phyloP scores from a whole-genome alignment of 2,888 invertebrate species.

The Griposia aprilina region DNA sequence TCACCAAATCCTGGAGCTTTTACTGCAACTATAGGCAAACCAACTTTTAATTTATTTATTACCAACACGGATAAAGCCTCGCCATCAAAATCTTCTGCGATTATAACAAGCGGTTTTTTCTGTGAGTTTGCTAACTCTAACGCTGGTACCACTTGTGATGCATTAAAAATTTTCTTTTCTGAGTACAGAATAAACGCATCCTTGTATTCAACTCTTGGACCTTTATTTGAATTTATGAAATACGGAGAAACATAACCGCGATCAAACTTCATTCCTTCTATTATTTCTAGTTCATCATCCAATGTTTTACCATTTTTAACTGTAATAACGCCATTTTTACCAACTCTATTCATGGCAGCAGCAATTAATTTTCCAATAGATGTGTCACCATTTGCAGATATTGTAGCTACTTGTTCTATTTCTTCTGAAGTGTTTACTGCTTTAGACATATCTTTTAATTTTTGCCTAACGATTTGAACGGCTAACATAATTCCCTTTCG shows the following conservation, averaged over 20 bases:
- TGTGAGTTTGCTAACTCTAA: slow-evolving; percentile 97
- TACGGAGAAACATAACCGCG: slow-evolving; percentile 99
- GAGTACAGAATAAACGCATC: slow-evolving; percentile 97
- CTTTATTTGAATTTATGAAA: slow-evolving; percentile 99
- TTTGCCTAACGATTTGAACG: slow-evolving; percentile 96
- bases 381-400: slow-evolving; percentile 99
- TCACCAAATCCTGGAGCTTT: slow-evolving; percentile 99
- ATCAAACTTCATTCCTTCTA: slow-evolving; percentile 99
- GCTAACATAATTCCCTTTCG: slow-evolving; percentile 97
- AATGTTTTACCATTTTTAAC: slow-evolving; percentile 99
- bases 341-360: slow-evolving; percentile 98
- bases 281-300: slow-evolving; percentile 97
- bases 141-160: slow-evolving; percentile 98
- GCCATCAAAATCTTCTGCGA: slow-evolving; percentile 98
- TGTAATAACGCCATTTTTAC: slow-evolving; percentile 99
- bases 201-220: slow-evolving; percentile 98
- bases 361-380: slow-evolving; percentile 98
- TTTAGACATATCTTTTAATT: slow-evolving; percentile 96
- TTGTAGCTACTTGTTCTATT: slow-evolving; percentile 99
- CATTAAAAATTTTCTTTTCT: slow-evolving; percentile 99
- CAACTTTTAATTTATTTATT: slow-evolving; percentile 96
- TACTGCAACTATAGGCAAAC: slow-evolving; percentile 97
- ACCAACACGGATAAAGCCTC: slow-evolving; percentile 98
- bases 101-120: slow-evolving; percentile 97
- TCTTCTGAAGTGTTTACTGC: slow-evolving; percentile 98